These are phyloP conservation scores for Lumbricus terrestris DNA, from an alignment of 2,888 invertebrate species.

Conservation along the genomic window DNA sequence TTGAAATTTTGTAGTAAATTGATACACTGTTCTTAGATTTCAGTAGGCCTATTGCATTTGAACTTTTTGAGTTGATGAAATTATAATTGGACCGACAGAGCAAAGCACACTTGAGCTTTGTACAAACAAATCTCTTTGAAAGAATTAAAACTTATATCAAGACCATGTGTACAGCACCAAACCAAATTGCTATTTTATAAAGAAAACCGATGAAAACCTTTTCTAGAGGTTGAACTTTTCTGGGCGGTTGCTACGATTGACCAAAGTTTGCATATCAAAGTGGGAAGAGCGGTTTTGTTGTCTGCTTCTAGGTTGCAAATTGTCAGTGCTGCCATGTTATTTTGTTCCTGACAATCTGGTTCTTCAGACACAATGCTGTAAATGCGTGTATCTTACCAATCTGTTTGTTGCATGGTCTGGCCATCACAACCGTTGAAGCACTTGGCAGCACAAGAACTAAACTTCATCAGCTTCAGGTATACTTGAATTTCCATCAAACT, in stretches of 20 bases:
- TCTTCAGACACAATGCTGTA: slow-evolving; percentile 32
- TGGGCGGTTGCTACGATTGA: no score
- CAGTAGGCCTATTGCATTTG: no score
- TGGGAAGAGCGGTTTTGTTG: not conserved
- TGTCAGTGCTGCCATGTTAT: not conserved
- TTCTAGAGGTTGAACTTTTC: no score
- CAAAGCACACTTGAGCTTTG: no score
- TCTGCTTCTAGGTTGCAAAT: not conserved
- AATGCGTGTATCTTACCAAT: slow-evolving; percentile 43
- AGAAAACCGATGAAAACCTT: no score
- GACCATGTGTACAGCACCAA: not conserved
- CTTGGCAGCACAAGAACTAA: slow-evolving; percentile 48
- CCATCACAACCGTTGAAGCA: slow-evolving; percentile 56
- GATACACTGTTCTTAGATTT: no score
- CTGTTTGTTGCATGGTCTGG: slow-evolving; percentile 51
- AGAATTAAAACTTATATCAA: not conserved
- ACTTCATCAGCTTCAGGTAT: slow-evolving; percentile 42
- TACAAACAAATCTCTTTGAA: not conserved
- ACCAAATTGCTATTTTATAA: not conserved
- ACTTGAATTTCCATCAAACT: not conserved
- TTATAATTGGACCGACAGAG: no score
- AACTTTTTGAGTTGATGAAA: no score
- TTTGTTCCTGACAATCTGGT: not conserved
- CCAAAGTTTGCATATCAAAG: not conserved
- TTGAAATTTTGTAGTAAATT: no score